A percentile compares a stretch with the other conserved stretches of the same genome.
These are phyloP conservation scores for Dasypogon diadema DNA, from an alignment of 2,888 invertebrate genomes.

Conservation along the genomic window DNA sequence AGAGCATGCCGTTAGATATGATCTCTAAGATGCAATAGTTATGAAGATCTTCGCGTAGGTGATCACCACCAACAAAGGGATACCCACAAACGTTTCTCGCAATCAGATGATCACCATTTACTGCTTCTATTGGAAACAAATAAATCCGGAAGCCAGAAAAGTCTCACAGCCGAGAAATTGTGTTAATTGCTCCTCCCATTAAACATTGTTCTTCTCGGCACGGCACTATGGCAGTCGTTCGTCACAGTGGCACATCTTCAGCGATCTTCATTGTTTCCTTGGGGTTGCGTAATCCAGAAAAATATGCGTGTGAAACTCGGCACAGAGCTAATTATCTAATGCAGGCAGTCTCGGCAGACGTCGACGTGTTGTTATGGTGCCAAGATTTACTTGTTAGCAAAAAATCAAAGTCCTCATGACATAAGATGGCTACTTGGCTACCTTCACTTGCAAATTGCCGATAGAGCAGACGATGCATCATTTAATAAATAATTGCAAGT, in stretches of 20 bases:
- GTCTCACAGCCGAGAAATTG: constrained; percentile 2
- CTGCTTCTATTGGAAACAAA: not conserved
- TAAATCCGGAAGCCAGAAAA: not conserved
- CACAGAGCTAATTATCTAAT: constrained; percentile 29
- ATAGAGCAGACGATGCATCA: no score
- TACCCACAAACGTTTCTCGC: no score
- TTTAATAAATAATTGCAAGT: no score
- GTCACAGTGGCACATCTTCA: not conserved
- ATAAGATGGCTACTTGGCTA: constrained; percentile 21
- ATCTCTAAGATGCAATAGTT: no score
- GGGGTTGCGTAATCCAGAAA: not conserved
- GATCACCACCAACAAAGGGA: no score
- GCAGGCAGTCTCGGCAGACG: constrained; percentile 9
- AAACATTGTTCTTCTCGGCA: not conserved
- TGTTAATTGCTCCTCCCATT: not conserved
- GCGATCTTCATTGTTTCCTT: not conserved
- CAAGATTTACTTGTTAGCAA: constrained; percentile 24
- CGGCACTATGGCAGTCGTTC: no score
- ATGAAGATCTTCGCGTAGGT: no score
- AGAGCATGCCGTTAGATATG: no score
- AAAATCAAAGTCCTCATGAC: constrained; percentile 24
- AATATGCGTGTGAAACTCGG: constrained; percentile 33
- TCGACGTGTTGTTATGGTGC: no score
- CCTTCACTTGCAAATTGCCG: constrained; percentile 17
- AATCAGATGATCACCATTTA: not conserved